phyloP scores from a whole-genome alignment of 2,797 vertebrate genomes.

The Borostomias antarcticus region DNA sequence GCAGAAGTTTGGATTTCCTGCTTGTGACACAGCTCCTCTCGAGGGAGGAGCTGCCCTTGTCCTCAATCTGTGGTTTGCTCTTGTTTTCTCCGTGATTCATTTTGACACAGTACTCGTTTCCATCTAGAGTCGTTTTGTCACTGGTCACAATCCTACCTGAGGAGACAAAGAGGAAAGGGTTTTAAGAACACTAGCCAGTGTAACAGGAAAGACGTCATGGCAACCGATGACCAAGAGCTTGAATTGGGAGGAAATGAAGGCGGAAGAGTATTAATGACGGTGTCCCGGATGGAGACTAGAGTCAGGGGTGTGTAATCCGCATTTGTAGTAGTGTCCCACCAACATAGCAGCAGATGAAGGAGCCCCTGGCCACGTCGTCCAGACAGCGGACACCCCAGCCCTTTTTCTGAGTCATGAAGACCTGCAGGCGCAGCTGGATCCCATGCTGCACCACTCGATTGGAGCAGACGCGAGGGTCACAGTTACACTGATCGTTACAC shows the following conservation, averaged over 20 bases:
- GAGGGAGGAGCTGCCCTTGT: slow-evolving; percentile 56
- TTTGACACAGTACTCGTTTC: slow-evolving; percentile 82
- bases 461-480: slow-evolving; percentile 82
- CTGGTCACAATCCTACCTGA: slow-evolving; percentile 84
- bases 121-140: slow-evolving; percentile 72
- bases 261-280: background rate
- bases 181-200: background rate
- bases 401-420: slow-evolving; percentile 88
- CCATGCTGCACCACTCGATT: slow-evolving; percentile 88
- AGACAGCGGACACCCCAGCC: slow-evolving; percentile 88
- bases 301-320: background rate
- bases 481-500: slow-evolving; percentile 85
- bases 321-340: slow-evolving; percentile 61
- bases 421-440: slow-evolving; percentile 83
- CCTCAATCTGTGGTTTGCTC: background rate
- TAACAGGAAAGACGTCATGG: background rate
- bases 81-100: slow-evolving; percentile 67
- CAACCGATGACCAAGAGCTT: background rate
- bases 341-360: slow-evolving; percentile 87
- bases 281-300: background rate
- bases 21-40: slow-evolving; percentile 81
- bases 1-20: slow-evolving; percentile 77
- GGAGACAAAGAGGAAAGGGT: background rate
- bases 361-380: slow-evolving; percentile 85
- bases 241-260: background rate